Conservation (phyloP, 2,888 invertebrate genomes). For the Brassicogethes aeneus region DNA sequence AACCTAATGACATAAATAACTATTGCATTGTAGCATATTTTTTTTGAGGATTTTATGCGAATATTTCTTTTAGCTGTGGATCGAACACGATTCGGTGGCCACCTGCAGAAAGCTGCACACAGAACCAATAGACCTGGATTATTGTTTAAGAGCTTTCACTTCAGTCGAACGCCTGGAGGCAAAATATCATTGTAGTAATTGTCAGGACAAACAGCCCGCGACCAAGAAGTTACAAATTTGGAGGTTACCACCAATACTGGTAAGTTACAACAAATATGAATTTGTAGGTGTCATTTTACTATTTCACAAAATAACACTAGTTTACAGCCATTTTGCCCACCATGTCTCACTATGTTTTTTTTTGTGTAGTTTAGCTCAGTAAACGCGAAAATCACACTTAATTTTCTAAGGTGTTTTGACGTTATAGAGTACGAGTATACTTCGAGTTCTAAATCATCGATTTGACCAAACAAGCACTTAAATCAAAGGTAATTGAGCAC, state of each 20-base stretch:
- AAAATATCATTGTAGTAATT: slow-evolving; percentile 77
- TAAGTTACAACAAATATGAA: slow-evolving; percentile 36
- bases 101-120: slow-evolving; percentile 62
- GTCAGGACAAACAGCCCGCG: slow-evolving; percentile 75
- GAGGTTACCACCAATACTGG: slow-evolving; percentile 81
- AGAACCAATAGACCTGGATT: slow-evolving; percentile 75
- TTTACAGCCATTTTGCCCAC: no score
- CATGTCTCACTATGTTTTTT: no score
- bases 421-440: no score
- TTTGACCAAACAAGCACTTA: no score
- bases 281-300: no score
- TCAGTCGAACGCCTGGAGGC: slow-evolving; percentile 78
- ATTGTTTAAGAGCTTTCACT: slow-evolving; percentile 83
- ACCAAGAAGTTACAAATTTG: slow-evolving; percentile 88
- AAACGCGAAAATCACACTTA: no score
- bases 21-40: neutral
- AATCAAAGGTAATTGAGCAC: no score
- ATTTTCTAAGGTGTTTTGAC: no score
- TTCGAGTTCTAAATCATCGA: no score
- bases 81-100: slow-evolving; percentile 67
- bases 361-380: no score
- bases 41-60: neutral
- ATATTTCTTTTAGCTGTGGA: slow-evolving; percentile 50
- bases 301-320: no score
- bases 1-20: no score